phyloP scores from a whole-genome alignment of 2,113 vertebrate species.

The Lanius ludovicianus region DNA sequence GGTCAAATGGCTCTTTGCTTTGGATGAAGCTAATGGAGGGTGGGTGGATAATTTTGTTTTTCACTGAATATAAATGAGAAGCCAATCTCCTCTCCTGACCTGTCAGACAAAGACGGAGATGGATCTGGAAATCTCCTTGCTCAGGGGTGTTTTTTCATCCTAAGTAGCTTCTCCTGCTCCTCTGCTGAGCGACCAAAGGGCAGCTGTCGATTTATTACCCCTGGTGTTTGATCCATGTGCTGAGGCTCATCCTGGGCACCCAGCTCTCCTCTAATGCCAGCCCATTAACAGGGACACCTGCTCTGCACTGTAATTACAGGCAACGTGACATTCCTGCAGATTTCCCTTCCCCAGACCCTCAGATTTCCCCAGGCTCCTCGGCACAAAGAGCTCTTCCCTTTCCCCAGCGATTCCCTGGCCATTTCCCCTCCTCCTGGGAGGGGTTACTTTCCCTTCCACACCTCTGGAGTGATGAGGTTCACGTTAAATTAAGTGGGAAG shows the following conservation, averaged over 20 bases:
- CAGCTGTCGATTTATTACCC: slow-evolving; percentile 29
- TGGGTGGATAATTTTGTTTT: background rate
- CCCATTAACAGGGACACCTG: background rate
- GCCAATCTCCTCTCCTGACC: background rate
- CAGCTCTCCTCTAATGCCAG: background rate
- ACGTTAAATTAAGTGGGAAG: background rate
- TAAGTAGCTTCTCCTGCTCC: slow-evolving; percentile 5
- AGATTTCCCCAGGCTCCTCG: background rate
- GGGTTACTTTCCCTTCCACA: background rate
- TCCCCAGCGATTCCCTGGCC: background rate
- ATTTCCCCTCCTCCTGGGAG: background rate
- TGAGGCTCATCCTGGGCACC: background rate
- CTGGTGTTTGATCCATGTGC: slow-evolving; percentile 30
- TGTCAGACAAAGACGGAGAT: background rate
- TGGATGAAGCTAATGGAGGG: background rate
- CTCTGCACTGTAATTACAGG: background rate
- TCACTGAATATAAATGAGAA: background rate
- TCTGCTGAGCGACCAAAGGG: background rate
- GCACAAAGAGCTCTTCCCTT: background rate
- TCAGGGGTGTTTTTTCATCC: background rate
- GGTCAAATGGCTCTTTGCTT: background rate
- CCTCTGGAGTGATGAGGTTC: background rate
- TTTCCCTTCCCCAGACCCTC: background rate
- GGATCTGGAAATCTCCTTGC: background rate
- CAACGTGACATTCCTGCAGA: background rate